A percentile compares a stretch with the other conserved stretches of the same genome.
These are phyloP conservation scores for Parapristionchus giblindavisi DNA, from an alignment of 2,888 invertebrate genomes.

Conservation along the genomic window DNA sequence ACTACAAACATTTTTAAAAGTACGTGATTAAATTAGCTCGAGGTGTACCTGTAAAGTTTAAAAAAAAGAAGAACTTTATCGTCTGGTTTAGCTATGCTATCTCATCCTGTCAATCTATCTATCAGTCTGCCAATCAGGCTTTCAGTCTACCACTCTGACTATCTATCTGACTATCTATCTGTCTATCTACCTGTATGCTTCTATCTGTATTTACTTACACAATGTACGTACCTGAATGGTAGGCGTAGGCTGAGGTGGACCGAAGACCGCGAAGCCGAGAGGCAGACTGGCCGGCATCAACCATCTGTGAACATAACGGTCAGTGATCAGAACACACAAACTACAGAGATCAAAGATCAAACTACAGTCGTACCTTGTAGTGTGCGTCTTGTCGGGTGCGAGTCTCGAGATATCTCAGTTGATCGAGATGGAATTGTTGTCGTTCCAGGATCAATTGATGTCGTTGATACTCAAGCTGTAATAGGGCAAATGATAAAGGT, in stretches of 20 bases:
- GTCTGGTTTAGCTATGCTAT: too few relatives aligned
- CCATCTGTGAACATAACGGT: slow-evolving; percentile 20
- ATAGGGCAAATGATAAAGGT: slow-evolving; percentile 6
- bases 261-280: slow-evolving; percentile 67
- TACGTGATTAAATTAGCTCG: too few relatives aligned
- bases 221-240: slow-evolving; percentile 21
- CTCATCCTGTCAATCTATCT: too few relatives aligned
- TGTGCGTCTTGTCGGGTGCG: slow-evolving; percentile 94
- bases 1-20: too few relatives aligned
- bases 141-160: too few relatives aligned
- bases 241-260: slow-evolving; percentile 57
- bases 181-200: too few relatives aligned
- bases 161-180: too few relatives aligned
- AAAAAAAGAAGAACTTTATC: too few relatives aligned
- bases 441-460: slow-evolving; percentile 95
- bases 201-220: too few relatives aligned
- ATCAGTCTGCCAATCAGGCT: too few relatives aligned
- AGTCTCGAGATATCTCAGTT: slow-evolving; percentile 94
- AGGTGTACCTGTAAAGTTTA: too few relatives aligned
- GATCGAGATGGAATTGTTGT: slow-evolving; percentile 97
- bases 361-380: slow-evolving; percentile 40
- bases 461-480: slow-evolving; percentile 88
- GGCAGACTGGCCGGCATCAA: slow-evolving; percentile 59
- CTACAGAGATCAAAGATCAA: slow-evolving; percentile 14
- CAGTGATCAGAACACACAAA: too few relatives aligned